These are phyloP conservation scores for Micromesistius poutassou DNA, from an alignment of 2,797 vertebrate genomes.

Conservation along the genomic window DNA sequence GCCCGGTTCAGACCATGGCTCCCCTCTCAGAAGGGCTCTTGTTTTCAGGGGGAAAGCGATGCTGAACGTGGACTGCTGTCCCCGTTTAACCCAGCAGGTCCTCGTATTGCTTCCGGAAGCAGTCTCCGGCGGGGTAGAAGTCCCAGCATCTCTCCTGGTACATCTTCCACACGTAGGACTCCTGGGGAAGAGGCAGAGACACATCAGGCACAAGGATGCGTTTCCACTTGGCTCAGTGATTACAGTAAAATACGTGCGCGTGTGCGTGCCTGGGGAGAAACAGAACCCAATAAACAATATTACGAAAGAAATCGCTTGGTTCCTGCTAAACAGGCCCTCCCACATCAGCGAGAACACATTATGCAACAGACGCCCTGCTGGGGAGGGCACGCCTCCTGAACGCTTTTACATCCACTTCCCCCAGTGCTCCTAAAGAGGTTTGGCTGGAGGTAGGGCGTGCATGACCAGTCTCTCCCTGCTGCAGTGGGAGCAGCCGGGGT, in stretches of 20 bases:
- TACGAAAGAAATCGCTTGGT: background rate
- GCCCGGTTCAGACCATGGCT: conserved; percentile 39
- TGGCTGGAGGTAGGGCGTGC: background rate
- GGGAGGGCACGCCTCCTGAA: background rate
- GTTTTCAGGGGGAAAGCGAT: background rate
- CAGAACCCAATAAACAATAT: background rate
- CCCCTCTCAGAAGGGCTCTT: conserved; percentile 36
- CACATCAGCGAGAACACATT: background rate
- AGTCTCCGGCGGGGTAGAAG: conserved; percentile 96
- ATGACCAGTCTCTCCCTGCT: background rate
- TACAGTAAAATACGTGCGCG: background rate
- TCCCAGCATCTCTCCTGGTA: conserved; percentile 99
- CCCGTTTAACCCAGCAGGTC: conserved; percentile 87
- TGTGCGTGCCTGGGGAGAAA: background rate
- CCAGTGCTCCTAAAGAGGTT: background rate
- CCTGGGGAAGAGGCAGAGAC: conserved; percentile 70
- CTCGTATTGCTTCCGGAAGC: conserved; percentile 97
- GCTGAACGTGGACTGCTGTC: conserved; percentile 5
- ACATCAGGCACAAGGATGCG: background rate
- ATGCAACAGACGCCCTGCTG: background rate
- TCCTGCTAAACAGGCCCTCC: background rate
- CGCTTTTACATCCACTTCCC: background rate
- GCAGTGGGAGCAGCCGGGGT: background rate
- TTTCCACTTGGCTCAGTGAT: background rate
- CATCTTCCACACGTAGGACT: conserved; percentile 99